These are phyloP conservation scores for Anoplopoma fimbria DNA, from an alignment of 2,113 vertebrate species.

Conservation along the genomic window DNA sequence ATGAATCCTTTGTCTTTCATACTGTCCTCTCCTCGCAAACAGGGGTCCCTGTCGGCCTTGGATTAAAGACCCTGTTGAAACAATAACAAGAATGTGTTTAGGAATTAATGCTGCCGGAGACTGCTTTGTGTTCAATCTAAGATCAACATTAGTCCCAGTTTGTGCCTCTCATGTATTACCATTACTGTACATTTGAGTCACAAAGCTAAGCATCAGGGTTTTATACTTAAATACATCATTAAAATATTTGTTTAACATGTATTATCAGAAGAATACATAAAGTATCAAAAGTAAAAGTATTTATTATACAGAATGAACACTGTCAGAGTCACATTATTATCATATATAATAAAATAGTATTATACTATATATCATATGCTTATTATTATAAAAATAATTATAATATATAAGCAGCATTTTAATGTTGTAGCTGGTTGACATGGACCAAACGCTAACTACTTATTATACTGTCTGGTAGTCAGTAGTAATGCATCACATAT, in stretches of 20 bases:
- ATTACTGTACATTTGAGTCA: background rate
- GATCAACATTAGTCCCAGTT: background rate
- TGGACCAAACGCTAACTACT: background rate
- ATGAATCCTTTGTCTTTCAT: constrained; percentile 50
- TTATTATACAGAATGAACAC: background rate
- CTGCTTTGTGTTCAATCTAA: background rate
- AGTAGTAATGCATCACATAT: background rate
- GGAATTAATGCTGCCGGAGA: background rate
- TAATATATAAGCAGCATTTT: background rate
- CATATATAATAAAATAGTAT: background rate
- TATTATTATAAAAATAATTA: no score
- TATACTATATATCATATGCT: no score
- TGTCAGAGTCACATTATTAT: background rate
- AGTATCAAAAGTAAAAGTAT: background rate
- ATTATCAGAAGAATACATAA: background rate
- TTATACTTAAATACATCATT: background rate
- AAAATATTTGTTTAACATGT: background rate
- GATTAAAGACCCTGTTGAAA: constrained; percentile 31
- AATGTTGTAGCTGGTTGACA: background rate
- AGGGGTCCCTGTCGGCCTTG: constrained; percentile 45
- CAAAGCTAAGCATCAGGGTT: background rate
- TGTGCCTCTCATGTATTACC: background rate
- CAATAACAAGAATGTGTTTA: background rate
- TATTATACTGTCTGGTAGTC: background rate
- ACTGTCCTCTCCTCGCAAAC: constrained; percentile 66